phyloP scores from a whole-genome alignment of 2,888 invertebrate genomes.

The Sminthurides aquaticus region DNA sequence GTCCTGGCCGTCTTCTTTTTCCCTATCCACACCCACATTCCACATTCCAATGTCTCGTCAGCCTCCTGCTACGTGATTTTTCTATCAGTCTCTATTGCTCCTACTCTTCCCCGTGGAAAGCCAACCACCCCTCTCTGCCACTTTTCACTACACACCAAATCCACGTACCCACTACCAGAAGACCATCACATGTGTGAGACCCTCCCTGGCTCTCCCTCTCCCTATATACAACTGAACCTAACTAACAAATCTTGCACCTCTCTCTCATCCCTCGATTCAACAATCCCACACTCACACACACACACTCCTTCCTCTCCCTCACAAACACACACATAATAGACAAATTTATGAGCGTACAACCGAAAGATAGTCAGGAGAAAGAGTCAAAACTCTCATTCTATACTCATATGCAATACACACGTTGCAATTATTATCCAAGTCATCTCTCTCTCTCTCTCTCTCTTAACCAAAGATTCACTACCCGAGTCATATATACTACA shows the following conservation, averaged over 20 bases:
- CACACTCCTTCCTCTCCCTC: constrained; percentile 4
- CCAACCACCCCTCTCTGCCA: constrained; percentile 2
- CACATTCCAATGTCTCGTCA: constrained; percentile 28
- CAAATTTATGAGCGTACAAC: background rate
- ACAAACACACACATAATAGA: constrained; percentile 1
- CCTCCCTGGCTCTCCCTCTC: background rate
- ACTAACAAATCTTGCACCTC: background rate
- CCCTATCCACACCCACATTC: constrained; percentile 28
- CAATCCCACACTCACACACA: background rate
- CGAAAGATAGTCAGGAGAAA: background rate
- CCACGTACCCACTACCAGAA: background rate
- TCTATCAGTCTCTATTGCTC: constrained; percentile 20
- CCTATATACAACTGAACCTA: constrained; percentile 1
- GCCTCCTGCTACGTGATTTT: constrained; percentile 29
- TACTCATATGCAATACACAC: no score
- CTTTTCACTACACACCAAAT: constrained; percentile 10
- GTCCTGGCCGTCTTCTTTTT: constrained; percentile 27
- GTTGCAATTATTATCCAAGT: background rate
- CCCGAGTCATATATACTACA: no score
- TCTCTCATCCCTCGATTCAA: constrained; percentile 4
- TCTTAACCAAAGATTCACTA: no score
- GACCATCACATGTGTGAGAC: background rate
- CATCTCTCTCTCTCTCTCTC: background rate
- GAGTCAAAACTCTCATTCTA: background rate
- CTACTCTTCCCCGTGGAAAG: constrained; percentile 17